A percentile compares a stretch with the other conserved stretches of the same genome.
These are phyloP conservation scores for Aricia artaxerxes DNA, from an alignment of 2,888 invertebrate genomes.

Conservation along the genomic window DNA sequence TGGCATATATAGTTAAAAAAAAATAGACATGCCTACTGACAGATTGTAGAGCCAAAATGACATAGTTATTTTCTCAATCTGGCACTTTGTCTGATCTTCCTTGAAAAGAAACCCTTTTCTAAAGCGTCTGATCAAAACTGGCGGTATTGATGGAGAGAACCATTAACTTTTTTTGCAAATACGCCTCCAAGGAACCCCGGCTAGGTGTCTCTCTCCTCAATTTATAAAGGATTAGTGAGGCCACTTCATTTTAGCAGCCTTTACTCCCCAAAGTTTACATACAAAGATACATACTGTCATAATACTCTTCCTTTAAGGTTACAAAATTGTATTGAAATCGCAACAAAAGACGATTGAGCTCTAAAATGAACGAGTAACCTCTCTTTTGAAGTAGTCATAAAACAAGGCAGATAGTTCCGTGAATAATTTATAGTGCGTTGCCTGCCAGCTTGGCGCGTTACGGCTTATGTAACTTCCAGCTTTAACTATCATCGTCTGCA, in stretches of 20 bases:
- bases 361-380: neutral
- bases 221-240: too few relatives aligned
- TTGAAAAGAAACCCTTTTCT: too few relatives aligned
- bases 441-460: slow-evolving; percentile 28
- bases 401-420: neutral
- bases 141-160: too few relatives aligned
- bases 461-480: slow-evolving; percentile 6
- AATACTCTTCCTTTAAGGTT: neutral
- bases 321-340: neutral
- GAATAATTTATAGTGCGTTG: slow-evolving; percentile 23
- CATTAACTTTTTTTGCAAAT: too few relatives aligned
- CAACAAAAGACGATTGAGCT: slow-evolving; percentile 3
- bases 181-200: too few relatives aligned
- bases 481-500: slow-evolving; percentile 4
- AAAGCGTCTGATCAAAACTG: too few relatives aligned
- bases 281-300: neutral
- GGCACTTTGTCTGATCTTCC: too few relatives aligned
- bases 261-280: neutral
- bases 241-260: neutral
- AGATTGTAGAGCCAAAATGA: too few relatives aligned
- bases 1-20: too few relatives aligned
- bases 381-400: slow-evolving; percentile 11
- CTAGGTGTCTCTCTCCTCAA: too few relatives aligned
- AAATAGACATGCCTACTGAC: too few relatives aligned
- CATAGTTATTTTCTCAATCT: too few relatives aligned